phyloP scores from a whole-genome alignment of 2,888 invertebrate genomes.

The Limenitis camilla region DNA sequence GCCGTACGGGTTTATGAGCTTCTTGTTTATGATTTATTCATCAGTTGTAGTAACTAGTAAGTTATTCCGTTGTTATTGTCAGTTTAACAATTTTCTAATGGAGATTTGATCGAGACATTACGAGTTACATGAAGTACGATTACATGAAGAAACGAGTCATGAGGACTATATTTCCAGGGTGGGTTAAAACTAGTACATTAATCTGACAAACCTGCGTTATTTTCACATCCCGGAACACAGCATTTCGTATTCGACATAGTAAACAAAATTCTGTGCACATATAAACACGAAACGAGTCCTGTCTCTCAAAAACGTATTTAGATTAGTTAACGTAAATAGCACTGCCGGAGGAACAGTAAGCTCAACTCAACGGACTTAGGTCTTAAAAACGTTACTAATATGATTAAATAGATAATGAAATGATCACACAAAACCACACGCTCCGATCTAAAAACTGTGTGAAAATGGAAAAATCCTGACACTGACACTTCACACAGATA shows the following conservation, averaged over 20 bases:
- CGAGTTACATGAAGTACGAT: no score
- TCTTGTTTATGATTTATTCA: no score
- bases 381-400: no score
- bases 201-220: background rate
- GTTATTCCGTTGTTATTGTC: background rate
- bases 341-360: background rate
- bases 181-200: background rate
- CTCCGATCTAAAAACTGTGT: no score
- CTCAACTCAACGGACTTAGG: background rate
- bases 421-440: no score
- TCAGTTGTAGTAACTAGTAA: no score
- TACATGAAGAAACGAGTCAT: background rate
- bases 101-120: no score
- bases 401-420: no score
- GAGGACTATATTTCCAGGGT: background rate
- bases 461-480: no score
- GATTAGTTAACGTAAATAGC: no score
- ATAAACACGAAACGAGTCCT: background rate
- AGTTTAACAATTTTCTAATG: background rate
- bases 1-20: no score
- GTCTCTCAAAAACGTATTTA: background rate
- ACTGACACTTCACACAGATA: no score
- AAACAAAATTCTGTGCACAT: background rate
- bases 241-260: slow-evolving; percentile 7
- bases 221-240: slow-evolving; percentile 8